Conservation (phyloP, 2,113 vertebrate species). For the Perca fluviatilis region DNA sequence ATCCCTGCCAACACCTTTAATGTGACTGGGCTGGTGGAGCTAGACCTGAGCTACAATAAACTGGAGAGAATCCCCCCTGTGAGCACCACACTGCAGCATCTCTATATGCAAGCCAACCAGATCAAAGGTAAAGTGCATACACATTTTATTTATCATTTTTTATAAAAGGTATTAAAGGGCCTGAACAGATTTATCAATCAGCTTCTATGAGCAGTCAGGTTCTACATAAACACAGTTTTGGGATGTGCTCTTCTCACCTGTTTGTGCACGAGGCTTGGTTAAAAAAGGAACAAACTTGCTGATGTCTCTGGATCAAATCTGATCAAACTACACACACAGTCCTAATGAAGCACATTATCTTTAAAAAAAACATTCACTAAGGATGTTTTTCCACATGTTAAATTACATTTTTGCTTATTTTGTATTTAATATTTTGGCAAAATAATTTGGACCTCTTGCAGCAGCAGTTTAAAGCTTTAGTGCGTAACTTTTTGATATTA, state of each 20-base stretch:
- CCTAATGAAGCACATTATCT: background rate
- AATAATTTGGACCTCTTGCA: background rate
- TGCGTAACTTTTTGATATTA: too few species aligned
- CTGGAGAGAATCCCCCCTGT: slow-evolving; percentile 94
- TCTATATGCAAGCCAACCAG: slow-evolving; percentile 96
- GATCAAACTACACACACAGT: background rate
- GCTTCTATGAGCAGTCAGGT: background rate
- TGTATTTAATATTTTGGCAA: background rate
- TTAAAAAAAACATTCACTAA: background rate
- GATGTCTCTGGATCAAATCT: background rate
- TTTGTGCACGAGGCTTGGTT: background rate
- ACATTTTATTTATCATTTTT: background rate
- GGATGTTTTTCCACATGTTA: background rate
- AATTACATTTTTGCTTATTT: background rate
- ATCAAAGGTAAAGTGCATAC: slow-evolving; percentile 88
- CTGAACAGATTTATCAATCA: background rate
- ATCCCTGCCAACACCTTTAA: slow-evolving; percentile 93
- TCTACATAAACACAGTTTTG: background rate
- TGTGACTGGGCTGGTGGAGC: slow-evolving; percentile 92
- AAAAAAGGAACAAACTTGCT: background rate
- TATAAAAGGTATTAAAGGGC: background rate
- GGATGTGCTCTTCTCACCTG: background rate
- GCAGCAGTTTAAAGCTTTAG: background rate
- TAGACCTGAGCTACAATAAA: slow-evolving; percentile 96
- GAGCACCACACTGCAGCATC: slow-evolving; percentile 91